phyloP scores from a whole-genome alignment of 2,797 vertebrate species.

The Aeoliscus strigatus region DNA sequence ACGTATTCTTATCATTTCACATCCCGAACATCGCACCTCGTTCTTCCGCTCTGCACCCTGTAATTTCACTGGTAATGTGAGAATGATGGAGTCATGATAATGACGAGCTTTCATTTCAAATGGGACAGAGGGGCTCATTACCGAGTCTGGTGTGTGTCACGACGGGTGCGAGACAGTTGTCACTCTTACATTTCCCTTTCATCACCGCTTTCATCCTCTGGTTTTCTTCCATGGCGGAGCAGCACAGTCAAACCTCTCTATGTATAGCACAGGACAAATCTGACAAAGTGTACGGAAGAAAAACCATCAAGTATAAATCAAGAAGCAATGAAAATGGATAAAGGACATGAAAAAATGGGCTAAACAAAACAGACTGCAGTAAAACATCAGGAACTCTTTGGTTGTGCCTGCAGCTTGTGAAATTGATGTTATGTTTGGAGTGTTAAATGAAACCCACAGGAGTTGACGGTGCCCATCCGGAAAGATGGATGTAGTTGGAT shows the following conservation, averaged over 20 bases:
- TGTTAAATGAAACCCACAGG: conserved; percentile 32
- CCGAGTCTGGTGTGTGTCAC: conserved; percentile 45
- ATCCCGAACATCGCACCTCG: conserved; percentile 22
- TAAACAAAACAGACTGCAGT: too few species aligned
- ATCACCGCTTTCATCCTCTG: conserved; percentile 41
- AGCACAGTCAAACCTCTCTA: conserved; percentile 22
- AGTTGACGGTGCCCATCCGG: conserved; percentile 18
- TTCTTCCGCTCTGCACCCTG: conserved; percentile 29
- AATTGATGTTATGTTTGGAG: conserved; percentile 16
- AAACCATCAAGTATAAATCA: conserved; percentile 3
- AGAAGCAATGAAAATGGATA: conserved; percentile 3
- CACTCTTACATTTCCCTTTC: conserved; percentile 51
- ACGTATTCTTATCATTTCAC: conserved; percentile 44
- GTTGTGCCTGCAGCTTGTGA: conserved; percentile 21
- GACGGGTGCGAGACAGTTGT: conserved; percentile 47
- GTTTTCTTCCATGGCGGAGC: conserved; percentile 29
- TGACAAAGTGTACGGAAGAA: conserved; percentile 13
- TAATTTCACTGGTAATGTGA: conserved; percentile 61
- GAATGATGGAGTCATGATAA: conserved; percentile 61
- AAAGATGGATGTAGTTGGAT: conserved; percentile 14
- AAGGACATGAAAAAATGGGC: background rate
- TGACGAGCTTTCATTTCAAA: conserved; percentile 57
- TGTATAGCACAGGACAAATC: conserved; percentile 18
- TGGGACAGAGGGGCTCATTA: conserved; percentile 59
- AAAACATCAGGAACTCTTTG: background rate